phyloP scores from a whole-genome alignment of 2,888 invertebrate species.

The Drosophila nr. fundita region DNA sequence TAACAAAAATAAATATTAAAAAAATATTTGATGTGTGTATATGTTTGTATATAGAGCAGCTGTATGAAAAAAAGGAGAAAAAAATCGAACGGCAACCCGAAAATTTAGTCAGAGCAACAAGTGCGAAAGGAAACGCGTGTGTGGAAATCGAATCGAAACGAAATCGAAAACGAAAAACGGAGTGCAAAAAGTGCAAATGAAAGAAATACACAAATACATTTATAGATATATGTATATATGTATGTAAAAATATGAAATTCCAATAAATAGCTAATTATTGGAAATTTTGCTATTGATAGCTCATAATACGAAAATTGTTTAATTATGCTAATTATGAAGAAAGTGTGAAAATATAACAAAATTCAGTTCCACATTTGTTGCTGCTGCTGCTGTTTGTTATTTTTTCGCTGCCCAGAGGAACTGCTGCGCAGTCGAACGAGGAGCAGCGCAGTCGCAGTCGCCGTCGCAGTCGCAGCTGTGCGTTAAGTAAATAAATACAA shows the following conservation, averaged over 20 bases:
- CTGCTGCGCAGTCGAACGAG: slow-evolving; percentile 32
- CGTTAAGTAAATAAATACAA: slow-evolving; percentile 31
- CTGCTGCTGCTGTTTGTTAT: slow-evolving; percentile 7
- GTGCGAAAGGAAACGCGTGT: slow-evolving; percentile 51
- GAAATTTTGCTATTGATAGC: slow-evolving; percentile 44
- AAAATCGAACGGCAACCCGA: slow-evolving; percentile 4
- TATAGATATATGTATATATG: slow-evolving; percentile 4
- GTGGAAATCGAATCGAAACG: slow-evolving; percentile 31
- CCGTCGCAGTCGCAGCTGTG: slow-evolving; percentile 13
- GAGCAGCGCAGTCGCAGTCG: slow-evolving; percentile 39
- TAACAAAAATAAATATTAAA: slow-evolving; percentile 49
- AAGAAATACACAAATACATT: slow-evolving; percentile 25
- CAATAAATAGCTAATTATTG: slow-evolving; percentile 52
- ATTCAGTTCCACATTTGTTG: slow-evolving; percentile 20
- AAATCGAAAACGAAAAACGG: slow-evolving; percentile 48
- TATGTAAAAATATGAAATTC: slow-evolving; percentile 45
- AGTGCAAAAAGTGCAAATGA: slow-evolving; percentile 44
- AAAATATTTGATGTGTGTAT: slow-evolving; percentile 24
- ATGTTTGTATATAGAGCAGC: slow-evolving; percentile 24
- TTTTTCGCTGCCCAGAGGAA: slow-evolving; percentile 1
- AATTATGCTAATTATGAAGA: slow-evolving; percentile 59
- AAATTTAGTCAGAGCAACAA: slow-evolving; percentile 53
- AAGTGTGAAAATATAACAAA: slow-evolving; percentile 52
- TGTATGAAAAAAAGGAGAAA: slow-evolving; percentile 13
- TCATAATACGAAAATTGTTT: slow-evolving; percentile 45